A percentile compares a stretch with the other conserved stretches of the same genome.
phyloP scores from a whole-genome alignment of 2,888 invertebrate species.

The Napeogenes sylphis region DNA sequence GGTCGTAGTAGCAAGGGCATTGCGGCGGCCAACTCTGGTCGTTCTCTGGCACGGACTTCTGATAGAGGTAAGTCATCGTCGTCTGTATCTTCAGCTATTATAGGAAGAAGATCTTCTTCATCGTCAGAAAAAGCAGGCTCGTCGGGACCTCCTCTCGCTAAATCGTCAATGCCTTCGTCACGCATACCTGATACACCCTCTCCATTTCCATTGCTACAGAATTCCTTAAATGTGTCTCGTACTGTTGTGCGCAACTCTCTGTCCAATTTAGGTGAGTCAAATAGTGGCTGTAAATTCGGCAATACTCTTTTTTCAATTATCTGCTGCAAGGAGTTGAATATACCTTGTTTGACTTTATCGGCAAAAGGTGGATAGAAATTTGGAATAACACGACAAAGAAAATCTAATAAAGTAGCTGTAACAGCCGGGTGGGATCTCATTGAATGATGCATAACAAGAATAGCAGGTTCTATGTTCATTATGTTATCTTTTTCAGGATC shows the following conservation, averaged over 20 bases:
- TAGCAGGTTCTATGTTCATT: conserved; percentile 97
- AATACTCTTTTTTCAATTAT: conserved; percentile 95
- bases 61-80: conserved; percentile 88
- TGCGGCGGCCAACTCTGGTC: conserved; percentile 76
- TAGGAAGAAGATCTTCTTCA: conserved; percentile 82
- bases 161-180: conserved; percentile 65
- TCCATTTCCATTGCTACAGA: conserved; percentile 80
- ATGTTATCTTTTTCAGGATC: conserved; percentile 94
- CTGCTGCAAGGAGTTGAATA: conserved; percentile 88
- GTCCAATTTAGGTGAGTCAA: conserved; percentile 92
- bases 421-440: conserved; percentile 94
- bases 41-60: conserved; percentile 83
- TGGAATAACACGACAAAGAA: conserved; percentile 92
- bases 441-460: conserved; percentile 95
- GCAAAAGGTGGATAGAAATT: conserved; percentile 89
- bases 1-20: conserved; percentile 64
- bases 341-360: conserved; percentile 88
- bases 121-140: conserved; percentile 92
- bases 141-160: conserved; percentile 70
- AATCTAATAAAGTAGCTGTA: conserved; percentile 92
- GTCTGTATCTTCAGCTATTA: conserved; percentile 79
- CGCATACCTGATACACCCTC: conserved; percentile 71
- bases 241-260: conserved; percentile 89
- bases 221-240: conserved; percentile 94
- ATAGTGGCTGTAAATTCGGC: conserved; percentile 89